Base-by-base conservation (phyloP, 1,140 invertebrate species). In the Oryzaephilus surinamensis region DNA sequence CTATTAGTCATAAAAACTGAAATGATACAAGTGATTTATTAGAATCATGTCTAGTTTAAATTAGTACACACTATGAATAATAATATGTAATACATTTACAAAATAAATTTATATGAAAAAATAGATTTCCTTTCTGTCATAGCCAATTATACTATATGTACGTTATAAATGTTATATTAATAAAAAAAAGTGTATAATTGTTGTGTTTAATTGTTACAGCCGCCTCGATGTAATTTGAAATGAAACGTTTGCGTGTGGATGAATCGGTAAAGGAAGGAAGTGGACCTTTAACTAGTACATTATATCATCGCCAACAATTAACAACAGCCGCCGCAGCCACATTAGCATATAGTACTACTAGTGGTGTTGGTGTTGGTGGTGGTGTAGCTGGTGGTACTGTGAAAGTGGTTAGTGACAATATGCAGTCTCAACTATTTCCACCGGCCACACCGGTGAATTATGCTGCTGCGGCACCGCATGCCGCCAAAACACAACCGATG, bases 221-320 rank as follows among this genome's bases (percentile, higher is more conserved):
- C 57, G 63, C 61, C 64, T 64, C 65, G 64, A 73, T 72, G 69
- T 74, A 61, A 74, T 68, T 73, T 72, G 70, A 71, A 62, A 74
- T 74, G 72, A 74, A 74, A 73, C 72, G 72, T 49, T 60, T 70
- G 65, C 70, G 71, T 62, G 67, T 72, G 62, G 72, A 74, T 58
- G 71, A 73, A 48, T 61, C 69, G 61, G 53, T 46, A 14, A 60
- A 59, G 45, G 56, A 59, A 52, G 48, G 51, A 41, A 50, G 41
- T 40, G 52, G 39, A 16, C 42, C 46, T 27, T 13, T 32, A 30
- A 43, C 20, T 29, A 34, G 38, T 38, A 26, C 40, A 27, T 40
- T 54, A 18, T 53, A 52, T 46, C 47, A 32, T 29, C 55, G 39
- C 28, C 53, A 38, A 41, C 51, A 50, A 38, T 32, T 53, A 33